Conservation (phyloP, 2,113 vertebrate species). For the Podarcis raffonei region DNA sequence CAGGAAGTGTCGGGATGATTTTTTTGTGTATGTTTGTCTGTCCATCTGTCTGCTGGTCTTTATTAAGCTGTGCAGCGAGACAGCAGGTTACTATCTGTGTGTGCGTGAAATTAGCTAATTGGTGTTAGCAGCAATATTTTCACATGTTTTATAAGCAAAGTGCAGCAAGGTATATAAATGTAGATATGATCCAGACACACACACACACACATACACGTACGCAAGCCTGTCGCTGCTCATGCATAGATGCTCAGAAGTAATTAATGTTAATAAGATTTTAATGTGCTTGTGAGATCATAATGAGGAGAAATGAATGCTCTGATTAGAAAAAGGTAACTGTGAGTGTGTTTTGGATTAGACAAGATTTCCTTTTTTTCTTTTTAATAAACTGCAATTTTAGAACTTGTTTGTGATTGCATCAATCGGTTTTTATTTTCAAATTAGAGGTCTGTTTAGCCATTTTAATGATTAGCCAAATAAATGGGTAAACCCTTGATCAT, state of each 20-base stretch:
- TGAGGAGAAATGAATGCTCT: constrained; percentile 89
- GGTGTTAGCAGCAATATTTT: constrained; percentile 88
- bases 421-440: constrained; percentile 84
- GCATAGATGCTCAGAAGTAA: constrained; percentile 87
- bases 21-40: constrained; percentile 75
- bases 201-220: constrained; percentile 64
- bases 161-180: constrained; percentile 86
- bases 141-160: constrained; percentile 88
- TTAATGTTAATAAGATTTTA: constrained; percentile 91
- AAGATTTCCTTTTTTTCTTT: constrained; percentile 83
- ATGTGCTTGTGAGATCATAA: constrained; percentile 90
- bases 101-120: constrained; percentile 85
- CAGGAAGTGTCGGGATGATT: constrained; percentile 66
- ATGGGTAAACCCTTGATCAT: constrained; percentile 78
- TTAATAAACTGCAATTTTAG: constrained; percentile 83
- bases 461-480: constrained; percentile 83
- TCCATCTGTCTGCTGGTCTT: constrained; percentile 78
- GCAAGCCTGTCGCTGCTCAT: constrained; percentile 81
- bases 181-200: constrained; percentile 84
- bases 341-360: constrained; percentile 86
- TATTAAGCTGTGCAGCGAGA: constrained; percentile 77
- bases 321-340: constrained; percentile 88
- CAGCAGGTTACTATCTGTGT: constrained; percentile 80
- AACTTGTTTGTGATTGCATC: constrained; percentile 87
- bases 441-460: constrained; percentile 85